These are phyloP conservation scores for Hucho hucho DNA, from an alignment of 2,113 vertebrate genomes.

Conservation along the genomic window DNA sequence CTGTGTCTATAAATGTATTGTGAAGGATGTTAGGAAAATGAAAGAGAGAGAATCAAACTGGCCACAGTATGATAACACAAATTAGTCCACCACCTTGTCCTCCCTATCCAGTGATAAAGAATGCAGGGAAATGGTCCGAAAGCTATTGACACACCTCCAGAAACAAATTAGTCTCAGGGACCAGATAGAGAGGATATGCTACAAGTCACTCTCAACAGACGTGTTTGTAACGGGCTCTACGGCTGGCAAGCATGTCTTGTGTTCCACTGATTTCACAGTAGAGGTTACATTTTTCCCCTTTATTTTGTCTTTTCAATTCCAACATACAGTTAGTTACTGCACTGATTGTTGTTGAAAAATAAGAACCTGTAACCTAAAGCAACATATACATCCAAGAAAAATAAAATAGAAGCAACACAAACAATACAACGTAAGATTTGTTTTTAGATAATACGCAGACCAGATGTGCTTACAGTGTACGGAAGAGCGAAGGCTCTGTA, in stretches of 20 bases:
- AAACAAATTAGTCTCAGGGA: background rate
- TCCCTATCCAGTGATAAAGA: background rate
- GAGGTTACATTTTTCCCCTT: background rate
- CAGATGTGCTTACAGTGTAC: slow-evolving; percentile 27
- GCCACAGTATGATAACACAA: background rate
- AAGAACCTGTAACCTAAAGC: too few species aligned
- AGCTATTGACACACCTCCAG: background rate
- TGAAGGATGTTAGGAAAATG: background rate
- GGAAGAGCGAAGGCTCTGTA: background rate
- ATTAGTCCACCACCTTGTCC: background rate
- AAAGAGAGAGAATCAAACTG: background rate
- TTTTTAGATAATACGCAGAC: background rate
- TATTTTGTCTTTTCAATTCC: background rate
- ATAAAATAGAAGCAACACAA: too few species aligned
- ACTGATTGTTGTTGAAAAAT: too few species aligned
- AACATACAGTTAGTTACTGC: too few species aligned
- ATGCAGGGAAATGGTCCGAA: background rate
- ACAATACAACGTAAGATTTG: background rate
- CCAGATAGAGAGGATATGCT: background rate
- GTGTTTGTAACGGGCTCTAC: too few species aligned
- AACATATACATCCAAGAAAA: too few species aligned
- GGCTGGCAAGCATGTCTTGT: too few species aligned
- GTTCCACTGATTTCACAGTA: background rate
- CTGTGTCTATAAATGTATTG: background rate
- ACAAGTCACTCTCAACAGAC: too few species aligned